A percentile compares a stretch with the other conserved stretches of the same genome.
phyloP scores from a whole-genome alignment of 2,113 vertebrate genomes.

The Aptenodytes patagonicus region DNA sequence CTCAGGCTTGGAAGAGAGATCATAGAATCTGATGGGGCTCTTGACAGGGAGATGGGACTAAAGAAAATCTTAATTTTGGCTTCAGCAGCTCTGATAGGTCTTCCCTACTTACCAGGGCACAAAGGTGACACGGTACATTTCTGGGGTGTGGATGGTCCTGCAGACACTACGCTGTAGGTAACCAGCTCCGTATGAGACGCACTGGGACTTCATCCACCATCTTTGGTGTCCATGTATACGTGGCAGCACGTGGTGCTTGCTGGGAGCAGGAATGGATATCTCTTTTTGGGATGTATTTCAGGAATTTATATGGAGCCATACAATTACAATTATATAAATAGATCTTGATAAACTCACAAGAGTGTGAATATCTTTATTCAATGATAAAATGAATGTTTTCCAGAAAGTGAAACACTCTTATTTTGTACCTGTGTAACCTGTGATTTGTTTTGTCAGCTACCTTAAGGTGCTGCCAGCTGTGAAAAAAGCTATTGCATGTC shows the following conservation, averaged over 20 bases:
- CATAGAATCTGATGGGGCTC: no score
- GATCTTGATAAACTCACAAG: neutral
- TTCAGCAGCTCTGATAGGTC: neutral
- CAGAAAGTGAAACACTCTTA: neutral
- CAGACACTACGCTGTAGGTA: neutral
- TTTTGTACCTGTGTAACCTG: constrained; percentile 19
- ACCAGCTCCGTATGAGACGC: rapidly evolving
- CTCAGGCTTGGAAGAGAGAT: neutral
- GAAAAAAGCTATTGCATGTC: constrained; percentile 51
- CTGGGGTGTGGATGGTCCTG: neutral
- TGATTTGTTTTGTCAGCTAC: constrained; percentile 55
- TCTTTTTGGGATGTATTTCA: neutral
- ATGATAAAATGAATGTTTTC: neutral
- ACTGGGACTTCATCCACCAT: neutral
- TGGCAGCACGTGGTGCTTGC: neutral
- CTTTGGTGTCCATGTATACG: neutral
- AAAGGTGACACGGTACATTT: neutral
- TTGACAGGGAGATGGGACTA: rapidly evolving
- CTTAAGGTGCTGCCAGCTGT: constrained; percentile 47
- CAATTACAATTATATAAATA: neutral
- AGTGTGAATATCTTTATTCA: neutral
- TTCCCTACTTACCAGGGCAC: neutral
- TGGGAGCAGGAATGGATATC: neutral
- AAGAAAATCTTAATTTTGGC: neutral
- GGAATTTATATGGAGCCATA: neutral